A percentile compares a stretch with the other conserved stretches of the same genome.
Evolutionary conservation across 2,113 vertebrate genomes (phyloP).

Genomic region (Neoarius graeffei): DNA sequence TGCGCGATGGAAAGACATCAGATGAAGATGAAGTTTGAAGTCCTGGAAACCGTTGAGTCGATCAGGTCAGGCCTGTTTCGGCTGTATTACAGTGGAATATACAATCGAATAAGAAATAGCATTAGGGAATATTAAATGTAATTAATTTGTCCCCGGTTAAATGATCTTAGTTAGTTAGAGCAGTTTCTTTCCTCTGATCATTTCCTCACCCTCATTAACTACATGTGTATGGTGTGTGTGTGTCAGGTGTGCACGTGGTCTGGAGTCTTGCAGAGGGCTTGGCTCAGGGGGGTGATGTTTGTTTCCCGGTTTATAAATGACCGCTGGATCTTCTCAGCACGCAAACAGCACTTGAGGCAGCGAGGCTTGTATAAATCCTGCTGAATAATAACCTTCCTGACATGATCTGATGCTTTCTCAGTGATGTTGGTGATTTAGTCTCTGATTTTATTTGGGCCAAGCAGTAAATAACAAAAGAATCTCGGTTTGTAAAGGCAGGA

Average conservation of each 20-base stretch:
- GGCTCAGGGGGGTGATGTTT: background rate
- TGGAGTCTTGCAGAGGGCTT: background rate
- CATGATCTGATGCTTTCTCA: background rate
- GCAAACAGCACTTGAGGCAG: background rate
- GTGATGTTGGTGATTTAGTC: background rate
- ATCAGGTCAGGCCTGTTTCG: background rate
- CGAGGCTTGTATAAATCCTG: background rate
- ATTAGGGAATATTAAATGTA: background rate
- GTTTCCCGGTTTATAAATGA: background rate
- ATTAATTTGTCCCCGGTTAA: conserved; percentile 5
- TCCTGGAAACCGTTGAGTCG: background rate
- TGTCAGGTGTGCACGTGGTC: background rate
- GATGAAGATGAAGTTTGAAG: too few species aligned
- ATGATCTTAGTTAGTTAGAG: background rate
- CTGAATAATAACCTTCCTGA: background rate
- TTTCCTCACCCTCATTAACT: conserved; percentile 14
- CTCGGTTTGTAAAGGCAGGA: too few species aligned
- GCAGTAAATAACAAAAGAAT: background rate
- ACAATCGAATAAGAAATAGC: background rate
- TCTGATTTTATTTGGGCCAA: too few species aligned
- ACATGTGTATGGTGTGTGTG: background rate
- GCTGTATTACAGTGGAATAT: background rate
- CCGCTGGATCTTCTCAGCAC: background rate
- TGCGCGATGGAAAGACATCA: too few species aligned
- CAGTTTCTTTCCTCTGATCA: background rate